Conservation (phyloP, 2,797 vertebrate genomes). For the Emys orbicularis region DNA sequence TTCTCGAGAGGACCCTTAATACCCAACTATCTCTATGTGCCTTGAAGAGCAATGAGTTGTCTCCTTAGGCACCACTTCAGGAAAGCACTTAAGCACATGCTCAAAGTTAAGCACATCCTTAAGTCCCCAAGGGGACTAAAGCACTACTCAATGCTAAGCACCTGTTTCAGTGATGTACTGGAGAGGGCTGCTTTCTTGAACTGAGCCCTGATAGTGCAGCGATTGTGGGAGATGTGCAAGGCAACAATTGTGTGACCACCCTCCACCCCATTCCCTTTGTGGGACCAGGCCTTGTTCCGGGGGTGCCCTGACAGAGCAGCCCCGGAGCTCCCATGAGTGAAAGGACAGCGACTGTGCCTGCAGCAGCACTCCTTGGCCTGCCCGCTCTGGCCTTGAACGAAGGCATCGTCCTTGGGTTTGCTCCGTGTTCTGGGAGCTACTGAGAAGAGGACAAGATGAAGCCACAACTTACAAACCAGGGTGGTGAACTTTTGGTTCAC, state of each 20-base stretch:
- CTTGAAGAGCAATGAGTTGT: not conserved
- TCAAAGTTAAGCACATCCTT: not conserved
- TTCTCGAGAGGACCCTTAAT: too few relatives aligned
- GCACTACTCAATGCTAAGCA: not conserved
- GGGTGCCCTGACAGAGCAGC: not conserved
- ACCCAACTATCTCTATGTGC: too few relatives aligned
- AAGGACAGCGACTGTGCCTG: not conserved
- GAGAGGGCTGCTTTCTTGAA: not conserved
- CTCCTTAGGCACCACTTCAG: not conserved
- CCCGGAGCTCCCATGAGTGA: not conserved
- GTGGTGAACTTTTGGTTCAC: conserved; percentile 60
- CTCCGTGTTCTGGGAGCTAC: not conserved
- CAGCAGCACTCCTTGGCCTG: not conserved
- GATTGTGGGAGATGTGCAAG: too few relatives aligned
- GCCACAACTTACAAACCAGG: not conserved
- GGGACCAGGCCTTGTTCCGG: not conserved
- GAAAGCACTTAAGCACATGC: not conserved
- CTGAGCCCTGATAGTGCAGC: not conserved
- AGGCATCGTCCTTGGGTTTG: fast-evolving
- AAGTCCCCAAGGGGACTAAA: not conserved
- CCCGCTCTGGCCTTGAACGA: not conserved
- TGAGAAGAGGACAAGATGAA: fast-evolving
- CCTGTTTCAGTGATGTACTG: not conserved
- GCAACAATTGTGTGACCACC: not conserved
- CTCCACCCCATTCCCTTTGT: not conserved